phyloP scores from a whole-genome alignment of 1,140 invertebrate species.

The Gryon sp. region DNA sequence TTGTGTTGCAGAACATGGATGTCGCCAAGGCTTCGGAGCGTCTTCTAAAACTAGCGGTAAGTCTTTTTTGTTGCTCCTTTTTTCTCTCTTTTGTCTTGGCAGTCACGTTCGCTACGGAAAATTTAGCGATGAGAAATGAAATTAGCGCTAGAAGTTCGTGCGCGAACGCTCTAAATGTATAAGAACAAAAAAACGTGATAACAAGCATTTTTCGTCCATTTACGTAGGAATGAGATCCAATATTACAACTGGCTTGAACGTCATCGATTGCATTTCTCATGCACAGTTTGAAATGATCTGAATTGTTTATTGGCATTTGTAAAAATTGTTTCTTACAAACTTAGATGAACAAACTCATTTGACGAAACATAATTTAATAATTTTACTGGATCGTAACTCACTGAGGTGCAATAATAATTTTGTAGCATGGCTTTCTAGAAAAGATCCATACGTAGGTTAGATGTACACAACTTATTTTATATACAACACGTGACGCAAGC shows the following conservation, averaged over 20 bases:
- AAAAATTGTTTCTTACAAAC: neutral
- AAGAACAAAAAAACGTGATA: constrained; percentile 34
- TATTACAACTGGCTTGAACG: no score
- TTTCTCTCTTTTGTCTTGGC: constrained; percentile 45
- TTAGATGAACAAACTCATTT: neutral
- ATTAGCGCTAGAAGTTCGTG: constrained; percentile 60
- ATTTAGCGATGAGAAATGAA: constrained; percentile 66
- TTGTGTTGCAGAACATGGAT: constrained; percentile 90
- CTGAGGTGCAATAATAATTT: constrained; percentile 1
- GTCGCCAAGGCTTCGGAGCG: constrained; percentile 88
- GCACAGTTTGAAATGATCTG: no score
- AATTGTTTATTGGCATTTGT: constrained; percentile 1
- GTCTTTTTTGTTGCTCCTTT: constrained; percentile 69
- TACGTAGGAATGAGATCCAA: neutral
- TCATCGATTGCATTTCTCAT: no score
- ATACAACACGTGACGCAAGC: constrained; percentile 25
- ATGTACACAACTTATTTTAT: constrained; percentile 20
- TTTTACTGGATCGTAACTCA: constrained; percentile 3
- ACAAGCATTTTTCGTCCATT: constrained; percentile 44
- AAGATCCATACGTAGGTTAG: constrained; percentile 7
- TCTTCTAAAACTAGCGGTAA: constrained; percentile 90
- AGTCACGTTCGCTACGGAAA: constrained; percentile 58
- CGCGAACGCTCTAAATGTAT: constrained; percentile 31
- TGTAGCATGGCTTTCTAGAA: neutral
- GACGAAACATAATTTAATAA: constrained; percentile 4